Evolutionary conservation across 30 jellyfish, hydroid and myxozoan genomes (phyloP), one percentile per base, ranked within the genome.

Genomic region (Hydractinia echinata): DNA sequence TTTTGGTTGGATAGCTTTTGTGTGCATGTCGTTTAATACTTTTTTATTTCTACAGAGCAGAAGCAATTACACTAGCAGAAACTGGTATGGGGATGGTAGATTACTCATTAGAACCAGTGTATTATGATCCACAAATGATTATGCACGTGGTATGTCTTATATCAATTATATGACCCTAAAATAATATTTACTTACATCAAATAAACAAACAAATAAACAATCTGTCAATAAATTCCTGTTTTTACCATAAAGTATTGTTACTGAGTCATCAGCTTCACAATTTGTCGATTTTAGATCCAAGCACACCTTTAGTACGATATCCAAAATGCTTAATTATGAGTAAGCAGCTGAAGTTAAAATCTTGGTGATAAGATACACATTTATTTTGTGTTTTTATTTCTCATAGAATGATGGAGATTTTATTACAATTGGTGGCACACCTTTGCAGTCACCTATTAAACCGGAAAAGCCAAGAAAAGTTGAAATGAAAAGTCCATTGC

Each of bases 81-180:
- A 30, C 39, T 54, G 54, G 85, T 18, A 66, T 21, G 55, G 60
- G 85, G 51, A 77, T 77, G 39, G 60, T 77, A 10, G 85, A 77
- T 60, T 77, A 77, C 53, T 51, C 85, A 5, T 77, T 77, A 60
- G 85, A 66, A 8, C 85, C 85, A 51, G 81, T 77, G 50, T 77
- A 77, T 55, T 77, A 54, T 10, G 85, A 77, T 30, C 61, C 85
- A 13, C 76, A 77, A n/a, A 77, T 77, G 85, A 20, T 77, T 21
- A 54, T 77, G 76, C 85, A 77, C 81, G 20, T 77, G 81, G 85
- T 77, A 5, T 21, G 85, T 53, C 18, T 53, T 16, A 21, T 30
- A 0, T 30, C 44, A 30, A 30, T 30, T 30, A 30, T 30, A 30
- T 30, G 44, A 30, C 44, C 2, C 44, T 30, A 30, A 30, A 30